Evolutionary conservation across 1,140 invertebrate species (phyloP), one percentile per base, ranked within the genome.

Genomic region (Oryctes rhinoceros): DNA sequence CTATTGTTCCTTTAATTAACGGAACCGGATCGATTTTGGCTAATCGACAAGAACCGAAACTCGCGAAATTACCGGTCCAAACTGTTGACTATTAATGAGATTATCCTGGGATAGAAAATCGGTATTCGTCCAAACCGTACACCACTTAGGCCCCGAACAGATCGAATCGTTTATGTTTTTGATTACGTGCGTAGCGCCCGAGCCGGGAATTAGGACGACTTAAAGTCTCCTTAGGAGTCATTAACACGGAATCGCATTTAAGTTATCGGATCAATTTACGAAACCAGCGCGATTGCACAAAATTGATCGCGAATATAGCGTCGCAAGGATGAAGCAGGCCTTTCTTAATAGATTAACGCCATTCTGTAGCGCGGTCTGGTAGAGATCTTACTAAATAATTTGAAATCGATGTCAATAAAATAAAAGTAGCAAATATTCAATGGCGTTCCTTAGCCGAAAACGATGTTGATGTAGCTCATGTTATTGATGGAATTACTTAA

Each of bases 201-300:
- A 18, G 20, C 11, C 4, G 18, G 20, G 65, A 71, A 71, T 71
- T 71, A 71, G 65, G 65, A 37, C 65, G 13, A 71, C 65, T 71
- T 30, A 37, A 71, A 71, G 35, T 10, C 65, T 71, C 24, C 65
- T 71, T 24, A 71, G 65, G 35, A 20, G 65, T 13, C 24, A 71
- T 71, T 71, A 71, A 71, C 65, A 71, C 65, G 65, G n/a, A 71
- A 71, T 71, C 65, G 20, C 35, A 71, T 71, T 71, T 71, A 71
- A 71, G 65, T 71, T 71, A 71, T 71, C 65, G 18, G 65, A 71
- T 71, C 65, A 71, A 71, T 71, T 71, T 71, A 71, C 24, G 65
- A 35, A 71, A 37, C 35, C 24, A 24, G 65, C 24, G 65, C 20
- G 65, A 71, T 37, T 71, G 65, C 65, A 24, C 37, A 71, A 71